Evolutionary conservation across 2,888 invertebrate genomes (phyloP).

Genomic region (Thera obeliscata): DNA sequence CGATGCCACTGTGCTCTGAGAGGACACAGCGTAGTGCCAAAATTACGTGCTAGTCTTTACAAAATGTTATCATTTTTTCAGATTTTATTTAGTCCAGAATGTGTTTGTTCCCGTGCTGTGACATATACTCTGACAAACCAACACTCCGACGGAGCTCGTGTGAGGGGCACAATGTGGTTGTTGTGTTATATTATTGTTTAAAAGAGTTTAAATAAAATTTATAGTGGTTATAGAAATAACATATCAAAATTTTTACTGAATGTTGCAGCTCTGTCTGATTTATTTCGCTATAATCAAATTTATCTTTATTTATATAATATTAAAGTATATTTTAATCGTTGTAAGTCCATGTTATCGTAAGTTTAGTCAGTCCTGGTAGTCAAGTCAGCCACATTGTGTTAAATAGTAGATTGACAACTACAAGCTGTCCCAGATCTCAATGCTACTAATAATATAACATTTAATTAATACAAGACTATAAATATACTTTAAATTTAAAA

Average conservation of each 20-base stretch:
- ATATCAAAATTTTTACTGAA: constrained; percentile 42
- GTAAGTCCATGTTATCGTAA: constrained; percentile 38
- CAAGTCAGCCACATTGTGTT: constrained; percentile 44
- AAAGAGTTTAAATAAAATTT: constrained; percentile 38
- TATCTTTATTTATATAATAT: constrained; percentile 26
- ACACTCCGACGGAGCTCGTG: constrained; percentile 64
- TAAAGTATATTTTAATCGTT: constrained; percentile 34
- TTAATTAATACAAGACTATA: constrained; percentile 38
- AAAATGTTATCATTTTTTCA: constrained; percentile 82
- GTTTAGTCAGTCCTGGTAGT: constrained; percentile 29
- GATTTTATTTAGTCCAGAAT: constrained; percentile 84
- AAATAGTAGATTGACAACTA: constrained; percentile 52
- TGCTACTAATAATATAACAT: constrained; percentile 40
- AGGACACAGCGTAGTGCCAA: constrained; percentile 81
- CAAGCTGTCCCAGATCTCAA: constrained; percentile 49
- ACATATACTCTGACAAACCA: constrained; percentile 79
- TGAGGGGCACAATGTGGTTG: constrained; percentile 65
- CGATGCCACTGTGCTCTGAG: constrained; percentile 73
- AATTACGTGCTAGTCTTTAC: constrained; percentile 83
- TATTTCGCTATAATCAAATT: constrained; percentile 29
- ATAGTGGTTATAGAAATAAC: constrained; percentile 42
- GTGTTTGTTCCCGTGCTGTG: constrained; percentile 83
- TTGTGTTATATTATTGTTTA: constrained; percentile 51
- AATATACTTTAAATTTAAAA: constrained; percentile 34
- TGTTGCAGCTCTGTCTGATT: constrained; percentile 36